Evolutionary conservation across 2,797 vertebrate species (phyloP).

Genomic region (Cirrhinus molitorella): DNA sequence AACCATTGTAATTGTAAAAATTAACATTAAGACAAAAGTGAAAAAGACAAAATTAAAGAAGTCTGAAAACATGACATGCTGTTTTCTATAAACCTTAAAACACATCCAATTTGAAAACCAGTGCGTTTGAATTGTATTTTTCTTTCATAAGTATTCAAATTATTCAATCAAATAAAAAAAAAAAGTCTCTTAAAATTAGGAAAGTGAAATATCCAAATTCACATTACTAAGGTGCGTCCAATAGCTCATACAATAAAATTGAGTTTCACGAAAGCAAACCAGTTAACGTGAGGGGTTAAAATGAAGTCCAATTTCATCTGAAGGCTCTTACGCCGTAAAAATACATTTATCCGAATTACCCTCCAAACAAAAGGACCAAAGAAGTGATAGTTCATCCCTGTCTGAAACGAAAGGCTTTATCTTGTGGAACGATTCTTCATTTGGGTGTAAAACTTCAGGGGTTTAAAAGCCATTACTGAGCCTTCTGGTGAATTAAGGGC

Average conservation of each 20-base stretch:
- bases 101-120: neutral
- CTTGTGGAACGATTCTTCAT: slow-evolving; percentile 48
- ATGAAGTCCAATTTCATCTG: neutral
- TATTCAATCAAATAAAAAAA: neutral
- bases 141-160: neutral
- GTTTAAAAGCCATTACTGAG: slow-evolving; percentile 58
- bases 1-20: neutral
- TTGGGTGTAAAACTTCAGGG: slow-evolving; percentile 52
- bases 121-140: neutral
- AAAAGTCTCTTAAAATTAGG: neutral
- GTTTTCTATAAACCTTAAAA: neutral
- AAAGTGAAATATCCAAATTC: neutral
- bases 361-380: slow-evolving; percentile 42
- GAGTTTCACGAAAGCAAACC: neutral
- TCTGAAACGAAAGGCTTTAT: slow-evolving; percentile 49
- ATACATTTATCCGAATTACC: slow-evolving; percentile 30
- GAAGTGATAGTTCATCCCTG: slow-evolving; percentile 42
- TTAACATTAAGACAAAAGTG: neutral
- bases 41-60: neutral
- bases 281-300: neutral
- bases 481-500: slow-evolving; percentile 54
- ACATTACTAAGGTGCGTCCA: neutral
- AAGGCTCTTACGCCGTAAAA: slow-evolving; percentile 7
- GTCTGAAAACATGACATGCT: neutral
- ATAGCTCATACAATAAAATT: neutral